Conservation (phyloP, 2,888 invertebrate species). For the Mycogona germanica region DNA sequence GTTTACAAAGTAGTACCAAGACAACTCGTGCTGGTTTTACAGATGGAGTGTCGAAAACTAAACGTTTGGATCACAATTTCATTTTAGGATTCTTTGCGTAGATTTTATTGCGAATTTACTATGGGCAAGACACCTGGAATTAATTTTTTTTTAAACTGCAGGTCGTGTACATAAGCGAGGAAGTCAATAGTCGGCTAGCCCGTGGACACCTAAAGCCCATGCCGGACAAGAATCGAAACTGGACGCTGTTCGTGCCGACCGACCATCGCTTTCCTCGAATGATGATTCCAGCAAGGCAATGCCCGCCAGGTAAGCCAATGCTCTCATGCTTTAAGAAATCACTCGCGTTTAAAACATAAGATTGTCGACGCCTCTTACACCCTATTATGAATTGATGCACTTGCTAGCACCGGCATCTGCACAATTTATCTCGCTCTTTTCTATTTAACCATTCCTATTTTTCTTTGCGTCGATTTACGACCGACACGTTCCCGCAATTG, state of each 20-base stretch:
- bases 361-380: too few relatives aligned
- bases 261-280: constrained; percentile 68
- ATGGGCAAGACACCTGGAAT: constrained; percentile 1
- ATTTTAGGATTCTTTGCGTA: too few relatives aligned
- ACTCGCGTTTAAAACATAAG: too few relatives aligned
- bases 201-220: constrained; percentile 54
- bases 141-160: constrained; percentile 21
- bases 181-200: constrained; percentile 55
- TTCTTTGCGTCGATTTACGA: neutral
- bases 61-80: too few relatives aligned
- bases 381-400: too few relatives aligned
- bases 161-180: constrained; percentile 63
- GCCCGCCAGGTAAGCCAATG: constrained; percentile 43
- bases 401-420: too few relatives aligned
- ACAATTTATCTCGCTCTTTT: neutral
- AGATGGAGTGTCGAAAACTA: too few relatives aligned
- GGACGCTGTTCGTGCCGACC: constrained; percentile 60
- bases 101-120: neutral
- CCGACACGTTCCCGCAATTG: neutral
- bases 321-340: too few relatives aligned
- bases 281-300: constrained; percentile 50
- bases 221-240: constrained; percentile 45
- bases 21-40: too few relatives aligned
- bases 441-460: constrained; percentile 1
- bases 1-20: neutral